Evolutionary conservation across 2,113 vertebrate genomes (phyloP).

Genomic region (Pangasianodon hypophthalmus): DNA sequence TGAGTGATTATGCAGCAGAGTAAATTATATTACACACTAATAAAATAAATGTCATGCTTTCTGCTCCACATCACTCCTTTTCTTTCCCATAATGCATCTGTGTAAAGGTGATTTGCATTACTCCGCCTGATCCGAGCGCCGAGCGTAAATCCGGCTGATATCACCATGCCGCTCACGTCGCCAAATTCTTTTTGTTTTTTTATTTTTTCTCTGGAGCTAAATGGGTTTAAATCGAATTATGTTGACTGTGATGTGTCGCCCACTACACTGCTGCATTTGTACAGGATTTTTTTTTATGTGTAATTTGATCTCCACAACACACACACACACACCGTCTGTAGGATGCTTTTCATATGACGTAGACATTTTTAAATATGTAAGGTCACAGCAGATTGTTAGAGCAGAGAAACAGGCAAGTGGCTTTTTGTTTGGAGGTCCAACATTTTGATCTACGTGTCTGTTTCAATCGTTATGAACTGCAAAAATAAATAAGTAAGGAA

Average conservation of each 20-base stretch:
- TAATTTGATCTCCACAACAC: slow-evolving; percentile 69
- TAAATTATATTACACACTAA: slow-evolving; percentile 46
- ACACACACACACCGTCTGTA: slow-evolving; percentile 42
- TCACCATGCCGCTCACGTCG: slow-evolving; percentile 68
- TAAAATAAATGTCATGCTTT: slow-evolving; percentile 30
- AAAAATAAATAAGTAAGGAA: background rate
- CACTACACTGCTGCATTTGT: slow-evolving; percentile 64
- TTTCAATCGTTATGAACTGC: background rate
- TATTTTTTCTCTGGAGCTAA: slow-evolving; percentile 43
- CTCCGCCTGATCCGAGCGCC: slow-evolving; percentile 43
- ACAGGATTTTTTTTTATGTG: slow-evolving; percentile 59
- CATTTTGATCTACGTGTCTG: background rate
- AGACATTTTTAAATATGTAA: background rate
- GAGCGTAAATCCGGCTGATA: slow-evolving; percentile 54
- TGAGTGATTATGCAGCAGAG: background rate
- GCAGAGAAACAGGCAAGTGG: background rate
- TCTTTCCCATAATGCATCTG: background rate
- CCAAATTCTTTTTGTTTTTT: background rate
- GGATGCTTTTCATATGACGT: slow-evolving; percentile 37
- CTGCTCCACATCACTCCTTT: background rate
- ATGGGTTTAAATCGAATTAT: slow-evolving; percentile 70
- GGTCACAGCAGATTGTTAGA: background rate
- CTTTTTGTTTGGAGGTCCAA: too few relatives aligned
- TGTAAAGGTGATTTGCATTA: slow-evolving; percentile 40
- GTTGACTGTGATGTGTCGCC: slow-evolving; percentile 66